phyloP scores from a whole-genome alignment of 1,140 invertebrate genomes.

The Telenomus remus region DNA sequence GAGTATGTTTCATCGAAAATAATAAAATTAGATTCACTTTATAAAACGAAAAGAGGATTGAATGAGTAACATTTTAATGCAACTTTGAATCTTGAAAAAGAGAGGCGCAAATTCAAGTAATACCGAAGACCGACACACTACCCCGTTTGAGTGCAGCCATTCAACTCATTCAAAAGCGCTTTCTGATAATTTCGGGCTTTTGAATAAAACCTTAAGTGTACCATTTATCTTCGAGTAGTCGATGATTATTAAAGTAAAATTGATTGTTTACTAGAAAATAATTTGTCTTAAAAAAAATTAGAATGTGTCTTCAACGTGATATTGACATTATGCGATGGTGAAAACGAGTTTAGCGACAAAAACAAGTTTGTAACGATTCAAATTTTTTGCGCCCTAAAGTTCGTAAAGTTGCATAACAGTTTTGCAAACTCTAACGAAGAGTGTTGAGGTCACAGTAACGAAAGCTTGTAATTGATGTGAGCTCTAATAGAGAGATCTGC shows the following conservation, averaged over 20 bases:
- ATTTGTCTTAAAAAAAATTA: too few species aligned
- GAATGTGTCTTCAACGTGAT: too few species aligned
- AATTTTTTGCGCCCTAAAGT: too few species aligned
- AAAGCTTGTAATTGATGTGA: constrained; percentile 17
- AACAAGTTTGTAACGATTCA: too few species aligned
- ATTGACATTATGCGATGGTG: too few species aligned
- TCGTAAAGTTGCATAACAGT: constrained; percentile 10
- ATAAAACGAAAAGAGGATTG: neutral
- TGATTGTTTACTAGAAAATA: too few species aligned
- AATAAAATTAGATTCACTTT: too few species aligned
- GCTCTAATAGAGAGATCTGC: constrained; percentile 36
- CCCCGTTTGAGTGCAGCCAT: constrained; percentile 16
- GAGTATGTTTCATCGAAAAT: too few species aligned
- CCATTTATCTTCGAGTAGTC: constrained; percentile 12
- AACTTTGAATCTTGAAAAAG: constrained; percentile 19
- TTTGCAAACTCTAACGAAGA: constrained; percentile 13
- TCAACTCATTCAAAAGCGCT: constrained; percentile 23
- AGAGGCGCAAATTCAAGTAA: constrained; percentile 20
- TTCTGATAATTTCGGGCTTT: constrained; percentile 22
- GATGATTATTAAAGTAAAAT: too few species aligned
- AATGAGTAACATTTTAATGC: constrained; percentile 25
- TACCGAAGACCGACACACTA: constrained; percentile 10
- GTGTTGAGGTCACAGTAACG: constrained; percentile 16
- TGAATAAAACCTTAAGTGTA: constrained; percentile 30
- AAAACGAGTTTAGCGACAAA: too few species aligned